Evolutionary conservation across 2,888 invertebrate species (phyloP).

Genomic region (Chrysopilus asiliformis): DNA sequence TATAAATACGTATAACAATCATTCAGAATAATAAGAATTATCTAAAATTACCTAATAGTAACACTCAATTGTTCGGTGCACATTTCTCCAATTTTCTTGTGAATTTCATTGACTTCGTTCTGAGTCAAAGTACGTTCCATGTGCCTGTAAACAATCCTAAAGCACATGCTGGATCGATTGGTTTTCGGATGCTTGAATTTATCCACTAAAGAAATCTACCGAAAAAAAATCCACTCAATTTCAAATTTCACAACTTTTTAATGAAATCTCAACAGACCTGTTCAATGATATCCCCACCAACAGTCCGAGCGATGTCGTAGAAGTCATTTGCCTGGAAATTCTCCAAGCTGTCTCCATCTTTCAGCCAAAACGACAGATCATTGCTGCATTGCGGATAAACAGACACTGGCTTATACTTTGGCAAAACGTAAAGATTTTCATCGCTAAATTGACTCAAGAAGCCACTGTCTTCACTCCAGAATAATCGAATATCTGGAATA

Average conservation of each 20-base stretch:
- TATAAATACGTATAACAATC: too few species aligned
- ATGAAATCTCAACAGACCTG: conserved; percentile 52
- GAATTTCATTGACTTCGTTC: conserved; percentile 74
- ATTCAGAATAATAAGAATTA: background rate
- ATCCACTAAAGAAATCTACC: conserved; percentile 73
- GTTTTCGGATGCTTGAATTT: conserved; percentile 77
- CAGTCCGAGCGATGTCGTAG: conserved; percentile 77
- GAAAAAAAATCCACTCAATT: conserved; percentile 20
- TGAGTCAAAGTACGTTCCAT: conserved; percentile 79
- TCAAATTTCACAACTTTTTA: background rate
- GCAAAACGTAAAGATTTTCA: conserved; percentile 48
- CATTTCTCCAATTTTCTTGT: conserved; percentile 54
- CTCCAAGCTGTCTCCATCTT: conserved; percentile 42
- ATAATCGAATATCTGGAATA: conserved; percentile 91
- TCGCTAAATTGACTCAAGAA: conserved; percentile 81
- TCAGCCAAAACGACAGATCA: conserved; percentile 96
- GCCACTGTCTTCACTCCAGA: conserved; percentile 91
- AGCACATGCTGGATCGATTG: conserved; percentile 73
- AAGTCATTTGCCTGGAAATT: conserved; percentile 72
- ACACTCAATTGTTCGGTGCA: conserved; percentile 34
- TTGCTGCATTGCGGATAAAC: conserved; percentile 73
- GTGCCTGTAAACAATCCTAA: conserved; percentile 83
- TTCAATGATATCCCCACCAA: conserved; percentile 89
- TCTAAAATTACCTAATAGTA: conserved; percentile 26
- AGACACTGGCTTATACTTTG: conserved; percentile 74